Evolutionary conservation across 2,797 vertebrate species (phyloP).

Genomic region (Tragelaphus eurycerus): DNA sequence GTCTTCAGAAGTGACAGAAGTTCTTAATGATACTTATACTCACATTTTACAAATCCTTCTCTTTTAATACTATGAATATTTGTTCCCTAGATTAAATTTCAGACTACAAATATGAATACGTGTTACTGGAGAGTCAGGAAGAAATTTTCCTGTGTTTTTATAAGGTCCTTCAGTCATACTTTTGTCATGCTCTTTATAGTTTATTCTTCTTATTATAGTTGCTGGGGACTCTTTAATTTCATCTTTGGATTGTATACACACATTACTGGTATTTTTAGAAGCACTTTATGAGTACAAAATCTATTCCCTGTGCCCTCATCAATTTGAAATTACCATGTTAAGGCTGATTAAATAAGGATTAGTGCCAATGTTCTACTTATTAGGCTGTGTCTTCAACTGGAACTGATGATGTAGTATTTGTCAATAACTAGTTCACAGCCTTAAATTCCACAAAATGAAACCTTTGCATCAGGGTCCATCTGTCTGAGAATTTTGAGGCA

Average conservation of each 20-base stretch:
- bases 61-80: conserved; percentile 38
- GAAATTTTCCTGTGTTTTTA: neutral
- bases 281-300: conserved; percentile 85
- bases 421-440: conserved; percentile 87
- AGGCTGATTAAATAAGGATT: conserved; percentile 91
- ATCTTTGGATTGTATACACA: conserved; percentile 78
- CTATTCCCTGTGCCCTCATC: conserved; percentile 86
- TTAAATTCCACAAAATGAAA: conserved; percentile 82
- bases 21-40: neutral
- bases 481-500: conserved; percentile 81
- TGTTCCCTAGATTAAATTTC: conserved; percentile 28
- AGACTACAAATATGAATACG: neutral
- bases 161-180: neutral
- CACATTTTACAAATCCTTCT: neutral
- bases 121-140: conserved; percentile 8
- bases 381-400: conserved; percentile 87
- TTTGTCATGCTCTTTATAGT: conserved; percentile 20
- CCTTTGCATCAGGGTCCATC: conserved; percentile 81
- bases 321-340: conserved; percentile 89
- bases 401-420: conserved; percentile 88
- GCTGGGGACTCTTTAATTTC: conserved; percentile 79
- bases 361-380: conserved; percentile 89
- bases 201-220: conserved; percentile 67
- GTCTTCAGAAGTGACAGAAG: conserved; percentile 6
- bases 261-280: conserved; percentile 83